Evolutionary conservation across 2,888 invertebrate genomes (phyloP), one percentile per base, ranked within the genome.

Genomic region (Arge pagana): DNA sequence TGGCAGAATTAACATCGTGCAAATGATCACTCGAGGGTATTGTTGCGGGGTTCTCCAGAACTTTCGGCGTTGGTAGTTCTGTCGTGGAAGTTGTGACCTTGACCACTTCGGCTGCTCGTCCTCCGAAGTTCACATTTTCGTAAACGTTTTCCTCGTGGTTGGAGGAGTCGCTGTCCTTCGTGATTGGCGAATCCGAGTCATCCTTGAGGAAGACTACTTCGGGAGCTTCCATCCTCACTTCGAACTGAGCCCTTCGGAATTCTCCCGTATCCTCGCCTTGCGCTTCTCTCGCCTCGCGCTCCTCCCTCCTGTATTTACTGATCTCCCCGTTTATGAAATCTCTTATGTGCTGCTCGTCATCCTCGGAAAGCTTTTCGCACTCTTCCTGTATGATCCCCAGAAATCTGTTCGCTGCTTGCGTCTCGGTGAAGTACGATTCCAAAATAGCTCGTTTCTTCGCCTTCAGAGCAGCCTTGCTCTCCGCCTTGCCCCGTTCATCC

Each of bases 361-460:
- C 80, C 58, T 85, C 85, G 4, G 83, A 80, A 64, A 87, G 85
- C 66, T 79, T 75, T 64, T 88, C 88, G 3, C 83, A 83, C 78
- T 90, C 90, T 75, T 90, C 90, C 64, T 86, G 85, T 59, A 90
- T 90, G 4, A 87, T 88, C 67, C 89, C 89, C 66, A 90, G 78
- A 59, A 83, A 86, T 68, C 88, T 81, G 8, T 86, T 85, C 64
- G 85, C 83, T 5, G 84, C 76, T 53, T 79, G 77, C 39, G 81
- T 82, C 1, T 85, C 81, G 50, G 83, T 73, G 58, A 82, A 83
- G 65, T 84, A 82, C 49, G 80, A 76, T 59, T 82, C 83, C 19
- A 83, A 63, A 19, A 81, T 80, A 6, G 78, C 80, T 3, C 82
- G 80, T 60, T 82, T 84, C 58, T 80, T 80, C 8, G 77, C 77